Evolutionary conservation across 1,140 invertebrate species (phyloP).

Genomic region (Maniola jurtina): DNA sequence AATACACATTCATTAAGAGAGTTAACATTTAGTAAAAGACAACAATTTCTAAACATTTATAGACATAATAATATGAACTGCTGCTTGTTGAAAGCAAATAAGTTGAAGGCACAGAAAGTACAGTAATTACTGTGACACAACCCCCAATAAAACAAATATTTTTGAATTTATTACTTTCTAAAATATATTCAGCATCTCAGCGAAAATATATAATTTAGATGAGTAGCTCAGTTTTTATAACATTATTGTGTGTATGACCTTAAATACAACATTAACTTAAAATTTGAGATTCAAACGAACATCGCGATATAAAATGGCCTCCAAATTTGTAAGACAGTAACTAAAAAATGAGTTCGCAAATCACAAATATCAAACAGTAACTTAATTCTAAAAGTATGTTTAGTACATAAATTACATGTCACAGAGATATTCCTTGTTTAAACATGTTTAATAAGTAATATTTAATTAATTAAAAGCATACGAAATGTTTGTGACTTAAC

Average conservation of each 20-base stretch:
- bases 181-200: neutral
- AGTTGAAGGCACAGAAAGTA: conserved; percentile 70
- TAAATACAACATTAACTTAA: neutral
- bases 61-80: conserved; percentile 39
- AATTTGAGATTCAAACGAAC: conserved; percentile 28
- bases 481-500: conserved; percentile 74
- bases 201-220: neutral
- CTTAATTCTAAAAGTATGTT: conserved; percentile 28
- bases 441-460: conserved; percentile 46
- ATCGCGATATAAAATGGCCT: conserved; percentile 14
- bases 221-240: neutral
- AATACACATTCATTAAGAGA: conserved; percentile 26
- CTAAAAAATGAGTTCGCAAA: conserved; percentile 12
- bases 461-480: conserved; percentile 55
- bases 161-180: neutral
- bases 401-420: conserved; percentile 43
- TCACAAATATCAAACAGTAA: conserved; percentile 32
- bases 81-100: conserved; percentile 57
- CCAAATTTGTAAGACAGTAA: neutral
- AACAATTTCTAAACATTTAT: conserved; percentile 35
- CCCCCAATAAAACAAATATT: conserved; percentile 42
- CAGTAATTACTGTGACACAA: conserved; percentile 63
- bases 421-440: conserved; percentile 72
- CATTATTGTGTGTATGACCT: neutral
- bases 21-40: conserved; percentile 31